Evolutionary conservation across 2,113 vertebrate species (phyloP).

Genomic region (Hippocampus mohnikei): DNA sequence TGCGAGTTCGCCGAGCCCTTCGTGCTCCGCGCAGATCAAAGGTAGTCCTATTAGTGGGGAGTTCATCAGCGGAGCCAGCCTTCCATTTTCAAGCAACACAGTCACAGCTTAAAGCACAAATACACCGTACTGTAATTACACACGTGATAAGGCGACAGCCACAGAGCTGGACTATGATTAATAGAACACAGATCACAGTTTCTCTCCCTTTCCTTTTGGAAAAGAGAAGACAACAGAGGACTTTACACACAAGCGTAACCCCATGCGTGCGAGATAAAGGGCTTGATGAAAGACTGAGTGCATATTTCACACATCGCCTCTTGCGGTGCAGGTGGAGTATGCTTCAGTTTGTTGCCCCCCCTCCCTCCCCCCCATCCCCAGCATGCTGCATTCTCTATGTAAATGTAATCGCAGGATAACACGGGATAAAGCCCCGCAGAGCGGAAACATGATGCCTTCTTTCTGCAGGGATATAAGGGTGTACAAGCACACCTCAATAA

Average conservation of each 20-base stretch:
- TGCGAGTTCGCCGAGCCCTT: conserved; percentile 60
- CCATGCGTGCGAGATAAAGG: conserved; percentile 49
- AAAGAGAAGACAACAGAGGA: conserved; percentile 60
- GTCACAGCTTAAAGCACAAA: conserved; percentile 57
- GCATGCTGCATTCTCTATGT: conserved; percentile 50
- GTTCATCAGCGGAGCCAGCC: conserved; percentile 65
- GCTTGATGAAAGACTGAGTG: conserved; percentile 63
- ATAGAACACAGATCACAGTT: conserved; percentile 64
- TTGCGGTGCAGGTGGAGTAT: conserved; percentile 55
- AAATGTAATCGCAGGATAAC: conserved; percentile 62
- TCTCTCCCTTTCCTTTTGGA: conserved; percentile 40
- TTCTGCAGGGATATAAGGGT: conserved; percentile 38
- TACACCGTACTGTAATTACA: conserved; percentile 54
- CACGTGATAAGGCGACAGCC: conserved; percentile 51
- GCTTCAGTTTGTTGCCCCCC: conserved; percentile 53
- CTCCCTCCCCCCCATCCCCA: conserved; percentile 20
- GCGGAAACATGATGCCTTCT: conserved; percentile 49
- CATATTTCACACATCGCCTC: conserved; percentile 57
- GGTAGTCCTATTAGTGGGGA: conserved; percentile 63
- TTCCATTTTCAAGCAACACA: conserved; percentile 52
- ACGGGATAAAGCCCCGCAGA: conserved; percentile 50
- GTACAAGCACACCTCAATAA: conserved; percentile 48
- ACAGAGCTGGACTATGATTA: conserved; percentile 61
- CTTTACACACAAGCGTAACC: conserved; percentile 46
- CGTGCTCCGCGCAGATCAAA: conserved; percentile 69